phyloP scores from a whole-genome alignment of 2,888 invertebrate species.

The Rotaria magnacalcarata region DNA sequence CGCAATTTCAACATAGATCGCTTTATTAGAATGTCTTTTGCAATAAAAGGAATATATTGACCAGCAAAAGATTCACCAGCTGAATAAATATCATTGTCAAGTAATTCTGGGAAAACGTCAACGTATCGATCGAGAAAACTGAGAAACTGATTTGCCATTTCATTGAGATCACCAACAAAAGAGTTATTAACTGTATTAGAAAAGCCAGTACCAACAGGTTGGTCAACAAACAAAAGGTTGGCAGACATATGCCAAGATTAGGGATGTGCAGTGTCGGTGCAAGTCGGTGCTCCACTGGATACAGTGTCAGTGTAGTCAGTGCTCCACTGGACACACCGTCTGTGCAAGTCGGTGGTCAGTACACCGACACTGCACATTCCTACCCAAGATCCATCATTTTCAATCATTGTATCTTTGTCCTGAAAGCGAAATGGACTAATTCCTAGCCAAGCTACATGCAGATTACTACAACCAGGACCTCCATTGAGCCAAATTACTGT shows the following conservation, averaged over 20 bases:
- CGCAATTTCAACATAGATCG: not conserved
- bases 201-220: not conserved
- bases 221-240: not conserved
- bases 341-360: too few species aligned
- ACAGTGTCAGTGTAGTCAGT: too few species aligned
- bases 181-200: not conserved
- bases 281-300: too few species aligned
- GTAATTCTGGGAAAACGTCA: not conserved
- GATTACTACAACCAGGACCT: conserved; percentile 4
- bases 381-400: not conserved
- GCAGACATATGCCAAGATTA: not conserved
- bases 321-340: too few species aligned
- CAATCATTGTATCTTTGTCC: not conserved
- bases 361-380: too few species aligned
- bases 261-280: too few species aligned
- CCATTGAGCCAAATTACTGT: not conserved
- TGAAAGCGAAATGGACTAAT: conserved; percentile 9
- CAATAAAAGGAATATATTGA: not conserved
- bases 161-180: not conserved
- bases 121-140: not conserved
- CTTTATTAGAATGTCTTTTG: not conserved
- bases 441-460: not conserved
- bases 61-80: not conserved
- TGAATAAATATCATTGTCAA: not conserved
- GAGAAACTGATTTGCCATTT: not conserved